Evolutionary conservation across 2,113 vertebrate genomes (phyloP), one percentile per base, ranked within the genome.

Genomic region (Montifringilla adamsi): DNA sequence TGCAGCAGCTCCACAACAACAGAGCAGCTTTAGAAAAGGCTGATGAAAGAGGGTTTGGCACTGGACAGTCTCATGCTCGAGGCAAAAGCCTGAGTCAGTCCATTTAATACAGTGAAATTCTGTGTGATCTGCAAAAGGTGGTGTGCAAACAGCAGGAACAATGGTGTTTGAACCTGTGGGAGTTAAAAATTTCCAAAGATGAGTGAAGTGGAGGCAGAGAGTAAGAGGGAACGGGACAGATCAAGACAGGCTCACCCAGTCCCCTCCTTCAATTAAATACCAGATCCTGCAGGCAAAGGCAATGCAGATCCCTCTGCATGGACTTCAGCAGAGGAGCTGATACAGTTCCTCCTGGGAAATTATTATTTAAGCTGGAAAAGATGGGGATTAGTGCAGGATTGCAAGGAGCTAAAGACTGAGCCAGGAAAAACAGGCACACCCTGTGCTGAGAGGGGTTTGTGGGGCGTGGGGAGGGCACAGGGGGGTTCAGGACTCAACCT

Each of bases 101-200:
- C 30, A 47, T 15, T 33, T 19, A 49, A 28, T 7, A 5, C 15
- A 39, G 28, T 6, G 47, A n/a, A 60, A 79, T 78, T 70, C 69
- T 84, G 13, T 31, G 55, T 60, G 49, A 59, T 11, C 59, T 70
- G 59, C 52, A 35, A 2, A 58, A 60, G 28, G 46, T 20, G 16
- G 2, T 5, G 26, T 18, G 55, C 37, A 52, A 83, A 44, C 55
- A 41, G 19, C 59, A 91, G 76, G 31, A 60, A 27, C 10, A 11
- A 7, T 1, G 6, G 5, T 0, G 0, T n/a, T 19, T 64, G 58
- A 28, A 14, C 5, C 19, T 7, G 0, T 8, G 15, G 31, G 33
- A 15, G 33, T 31, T 63, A 6, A 22, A 89, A 60, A 73, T 23
- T n/a, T 69, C 46, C 37, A 43, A 84, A 52, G 33, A 27, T 11